phyloP scores from a whole-genome alignment of 2,797 vertebrate species.

The Peromyscus melanophrys region DNA sequence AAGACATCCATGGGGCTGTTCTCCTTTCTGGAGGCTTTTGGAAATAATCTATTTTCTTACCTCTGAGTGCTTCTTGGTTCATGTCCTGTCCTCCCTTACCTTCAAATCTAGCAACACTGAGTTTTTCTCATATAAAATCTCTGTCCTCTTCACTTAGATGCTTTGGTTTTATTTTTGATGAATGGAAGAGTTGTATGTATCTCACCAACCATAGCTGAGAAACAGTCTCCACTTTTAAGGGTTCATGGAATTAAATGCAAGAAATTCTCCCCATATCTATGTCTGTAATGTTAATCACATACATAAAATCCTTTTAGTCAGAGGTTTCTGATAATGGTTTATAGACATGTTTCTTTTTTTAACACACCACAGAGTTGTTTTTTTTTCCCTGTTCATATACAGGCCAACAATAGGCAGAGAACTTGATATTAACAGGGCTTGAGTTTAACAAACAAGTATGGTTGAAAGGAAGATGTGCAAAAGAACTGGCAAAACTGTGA shows the following conservation, averaged over 20 bases:
- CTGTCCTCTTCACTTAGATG: neutral
- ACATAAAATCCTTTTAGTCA: neutral
- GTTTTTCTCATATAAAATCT: neutral
- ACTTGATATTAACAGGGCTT: neutral
- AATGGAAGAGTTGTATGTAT: neutral
- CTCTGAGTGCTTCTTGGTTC: neutral
- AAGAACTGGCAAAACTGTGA: neutral
- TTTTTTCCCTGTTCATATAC: neutral
- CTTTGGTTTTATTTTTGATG: neutral
- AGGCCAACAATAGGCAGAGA: neutral
- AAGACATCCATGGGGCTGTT: neutral
- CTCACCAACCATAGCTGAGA: conserved; percentile 11
- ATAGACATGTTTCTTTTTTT: neutral
- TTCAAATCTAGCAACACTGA: conserved; percentile 29
- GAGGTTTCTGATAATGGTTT: neutral
- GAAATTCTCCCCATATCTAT: neutral
- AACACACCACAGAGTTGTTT: neutral
- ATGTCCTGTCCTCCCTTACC: neutral
- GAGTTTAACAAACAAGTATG: conserved; percentile 18
- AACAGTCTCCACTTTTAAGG: conserved; percentile 23
- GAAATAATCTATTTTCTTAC: neutral
- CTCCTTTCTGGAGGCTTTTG: neutral
- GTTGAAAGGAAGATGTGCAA: neutral
- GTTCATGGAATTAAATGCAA: neutral
- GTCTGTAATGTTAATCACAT: neutral